These are phyloP conservation scores for Monomorium pharaonis DNA, from an alignment of 1,140 invertebrate species.

Conservation along the genomic window DNA sequence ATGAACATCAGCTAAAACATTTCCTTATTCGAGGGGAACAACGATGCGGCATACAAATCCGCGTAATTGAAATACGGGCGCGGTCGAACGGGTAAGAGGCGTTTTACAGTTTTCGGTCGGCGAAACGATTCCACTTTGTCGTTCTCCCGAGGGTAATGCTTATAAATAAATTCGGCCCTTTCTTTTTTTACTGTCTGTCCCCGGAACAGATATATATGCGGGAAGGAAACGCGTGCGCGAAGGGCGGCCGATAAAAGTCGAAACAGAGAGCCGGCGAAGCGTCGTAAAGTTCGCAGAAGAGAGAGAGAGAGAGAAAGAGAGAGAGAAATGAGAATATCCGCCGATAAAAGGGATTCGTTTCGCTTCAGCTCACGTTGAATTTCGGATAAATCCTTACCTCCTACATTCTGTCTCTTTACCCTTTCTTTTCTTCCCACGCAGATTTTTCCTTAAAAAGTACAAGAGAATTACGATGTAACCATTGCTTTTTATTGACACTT, in stretches of 20 bases:
- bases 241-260: constrained; percentile 60
- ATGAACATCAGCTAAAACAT: constrained; percentile 28
- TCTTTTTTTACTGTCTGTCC: constrained; percentile 39
- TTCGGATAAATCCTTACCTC: constrained; percentile 56
- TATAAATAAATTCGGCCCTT: constrained; percentile 68
- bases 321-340: constrained; percentile 25
- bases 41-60: constrained; percentile 51
- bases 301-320: constrained; percentile 35
- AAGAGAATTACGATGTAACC: constrained; percentile 43
- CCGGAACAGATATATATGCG: constrained; percentile 45
- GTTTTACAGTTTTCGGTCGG: constrained; percentile 55
- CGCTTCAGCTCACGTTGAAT: constrained; percentile 59
- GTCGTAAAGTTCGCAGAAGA: constrained; percentile 55
- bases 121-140: constrained; percentile 54
- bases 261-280: constrained; percentile 31
- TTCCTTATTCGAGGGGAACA: constrained; percentile 49
- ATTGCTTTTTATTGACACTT: constrained; percentile 38
- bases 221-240: constrained; percentile 20
- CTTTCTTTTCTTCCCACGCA: constrained; percentile 1
- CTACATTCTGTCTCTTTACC: not conserved
- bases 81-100: constrained; percentile 22
- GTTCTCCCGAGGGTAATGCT: constrained; percentile 44
- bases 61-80: constrained; percentile 61
- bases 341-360: constrained; percentile 65
- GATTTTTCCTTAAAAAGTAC: constrained; percentile 11